A percentile compares a stretch with the other conserved stretches of the same genome.
Conservation (phyloP, 2,797 vertebrate species). For the Acridotheres tristis region DNA sequence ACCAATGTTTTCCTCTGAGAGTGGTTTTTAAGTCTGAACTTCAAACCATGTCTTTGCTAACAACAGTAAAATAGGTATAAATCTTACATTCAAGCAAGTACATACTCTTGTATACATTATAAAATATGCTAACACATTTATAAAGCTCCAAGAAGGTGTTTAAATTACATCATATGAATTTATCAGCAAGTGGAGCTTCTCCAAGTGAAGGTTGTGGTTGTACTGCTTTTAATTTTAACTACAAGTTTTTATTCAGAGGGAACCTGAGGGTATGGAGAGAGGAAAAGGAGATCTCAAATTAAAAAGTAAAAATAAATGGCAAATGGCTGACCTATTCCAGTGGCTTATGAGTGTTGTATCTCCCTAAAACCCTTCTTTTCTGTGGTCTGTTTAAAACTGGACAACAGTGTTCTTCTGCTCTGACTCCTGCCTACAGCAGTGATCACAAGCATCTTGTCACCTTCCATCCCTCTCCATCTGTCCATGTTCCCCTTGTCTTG, state of each 20-base stretch:
- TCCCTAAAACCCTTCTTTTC: not conserved
- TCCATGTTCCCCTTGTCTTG: not conserved
- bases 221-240: not conserved
- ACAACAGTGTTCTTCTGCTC: not conserved
- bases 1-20: not conserved
- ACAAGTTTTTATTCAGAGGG: not conserved
- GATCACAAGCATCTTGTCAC: conserved; percentile 22
- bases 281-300: not conserved
- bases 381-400: not conserved
- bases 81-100: not conserved
- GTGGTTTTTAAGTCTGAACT: not conserved
- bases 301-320: not conserved
- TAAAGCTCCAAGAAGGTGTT: not conserved
- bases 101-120: not conserved
- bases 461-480: conserved; percentile 34
- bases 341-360: not conserved
- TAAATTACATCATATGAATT: not conserved
- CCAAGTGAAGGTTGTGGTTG: not conserved
- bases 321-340: not conserved
- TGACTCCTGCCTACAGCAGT: not conserved
- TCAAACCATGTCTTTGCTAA: not conserved
- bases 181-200: not conserved
- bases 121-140: not conserved
- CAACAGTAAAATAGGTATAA: not conserved
- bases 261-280: not conserved